Conservation (phyloP, 1,140 invertebrate genomes). For the Drosophila pectinifera region DNA sequence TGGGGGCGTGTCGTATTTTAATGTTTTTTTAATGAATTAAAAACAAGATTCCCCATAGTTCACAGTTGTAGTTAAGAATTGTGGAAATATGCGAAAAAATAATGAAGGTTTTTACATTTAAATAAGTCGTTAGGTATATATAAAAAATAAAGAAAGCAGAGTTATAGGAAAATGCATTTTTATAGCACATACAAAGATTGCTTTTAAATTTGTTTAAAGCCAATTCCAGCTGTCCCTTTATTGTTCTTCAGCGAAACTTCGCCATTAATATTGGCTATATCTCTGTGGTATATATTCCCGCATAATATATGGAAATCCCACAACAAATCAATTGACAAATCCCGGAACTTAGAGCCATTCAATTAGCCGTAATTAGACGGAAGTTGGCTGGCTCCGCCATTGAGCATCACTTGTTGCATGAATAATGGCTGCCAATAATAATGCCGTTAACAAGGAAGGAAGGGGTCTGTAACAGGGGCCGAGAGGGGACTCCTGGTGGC, state of each 20-base stretch:
- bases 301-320: constrained; percentile 11
- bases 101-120: background rate
- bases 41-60: background rate
- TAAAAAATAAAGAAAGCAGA: no score
- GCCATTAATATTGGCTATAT: background rate
- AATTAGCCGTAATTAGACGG: constrained; percentile 60
- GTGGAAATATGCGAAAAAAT: background rate
- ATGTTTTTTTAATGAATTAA: background rate
- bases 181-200: no score
- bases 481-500: background rate
- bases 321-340: constrained; percentile 42
- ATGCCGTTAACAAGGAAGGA: constrained; percentile 25
- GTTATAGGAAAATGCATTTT: no score
- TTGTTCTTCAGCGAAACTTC: background rate
- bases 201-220: no score
- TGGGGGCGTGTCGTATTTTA: background rate
- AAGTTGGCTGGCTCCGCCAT: constrained; percentile 18
- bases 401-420: constrained; percentile 68
- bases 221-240: no score
- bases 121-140: no score
- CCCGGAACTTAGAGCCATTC: constrained; percentile 20
- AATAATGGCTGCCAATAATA: constrained; percentile 64
- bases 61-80: background rate
- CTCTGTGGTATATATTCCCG: background rate
- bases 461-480: background rate